Evolutionary conservation across 2,797 vertebrate species (phyloP), one percentile per base, ranked within the genome.

Genomic region (Cirrhinus molitorella): DNA sequence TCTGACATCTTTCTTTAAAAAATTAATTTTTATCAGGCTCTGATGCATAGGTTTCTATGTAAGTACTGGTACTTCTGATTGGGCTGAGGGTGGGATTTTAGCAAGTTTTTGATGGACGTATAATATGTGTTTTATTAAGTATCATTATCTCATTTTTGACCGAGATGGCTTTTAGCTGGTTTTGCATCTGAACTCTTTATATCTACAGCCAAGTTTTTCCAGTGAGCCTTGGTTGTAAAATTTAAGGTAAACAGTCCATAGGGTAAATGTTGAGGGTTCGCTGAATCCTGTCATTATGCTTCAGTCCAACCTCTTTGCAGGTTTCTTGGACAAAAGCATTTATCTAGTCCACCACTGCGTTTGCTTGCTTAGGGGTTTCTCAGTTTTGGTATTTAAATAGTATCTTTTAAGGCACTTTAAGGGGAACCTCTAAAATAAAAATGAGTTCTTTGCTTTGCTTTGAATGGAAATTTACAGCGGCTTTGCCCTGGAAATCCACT

Each of bases 401-500:
- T 74, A 68, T 86, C 77, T 87, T 85, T 84, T 72, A 68, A 85
- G 73, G 86, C 81, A 73, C 67, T 74, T 80, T 25, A 21, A 43
- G 59, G 77, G 55, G 66, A 85, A 74, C 21, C 23, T 74, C 72
- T 83, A 74, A 84, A 88, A 88, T 84, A 85, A 86, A 88, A 89
- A 86, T 68, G 73, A 86, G 81, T 63, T 88, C 61, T 88, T 83
- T 81, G 80, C 43, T 83, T 85, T 76, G 81, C 79, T 83, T 73
- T 79, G 73, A 81, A 63, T 66, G 55, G 77, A 81, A 89, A 88
- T 88, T 84, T 83, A 84, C 87, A 77, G 72, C 75, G 79, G 66
- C 84, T 87, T 85, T 83, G 40, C 75, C 72, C 63, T 67, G 45
- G 85, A 88, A 89, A 91, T 86, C 83, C 87, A 89, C 86, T 90